Conservation (phyloP, 2,888 invertebrate species). For the Myopa testacea region DNA sequence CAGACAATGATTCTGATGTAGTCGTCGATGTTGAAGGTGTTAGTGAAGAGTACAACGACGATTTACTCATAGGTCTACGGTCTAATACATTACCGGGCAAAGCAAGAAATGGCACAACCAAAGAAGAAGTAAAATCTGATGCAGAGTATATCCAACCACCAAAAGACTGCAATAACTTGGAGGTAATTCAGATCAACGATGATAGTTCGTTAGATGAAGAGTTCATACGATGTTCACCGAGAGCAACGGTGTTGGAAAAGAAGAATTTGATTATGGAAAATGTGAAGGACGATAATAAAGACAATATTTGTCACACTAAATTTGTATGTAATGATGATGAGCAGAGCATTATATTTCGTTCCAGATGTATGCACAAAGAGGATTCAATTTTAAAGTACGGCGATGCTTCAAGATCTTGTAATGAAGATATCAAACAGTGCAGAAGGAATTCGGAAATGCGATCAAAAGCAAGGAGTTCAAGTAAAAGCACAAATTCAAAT, state of each 20-base stretch:
- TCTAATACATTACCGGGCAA: not conserved
- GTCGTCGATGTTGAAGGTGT: conserved; percentile 47
- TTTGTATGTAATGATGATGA: no score
- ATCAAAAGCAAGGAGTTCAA: no score
- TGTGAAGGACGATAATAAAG: not conserved
- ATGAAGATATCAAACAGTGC: no score
- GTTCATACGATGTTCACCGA: no score
- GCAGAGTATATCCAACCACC: not conserved
- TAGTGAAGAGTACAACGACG: conserved; percentile 33
- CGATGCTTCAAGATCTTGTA: no score
- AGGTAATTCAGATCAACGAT: not conserved
- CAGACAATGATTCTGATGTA: conserved; percentile 34
- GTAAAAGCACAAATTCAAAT: no score
- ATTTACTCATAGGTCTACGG: not conserved
- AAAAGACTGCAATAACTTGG: not conserved
- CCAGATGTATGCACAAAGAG: no score
- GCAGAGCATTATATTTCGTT: no score
- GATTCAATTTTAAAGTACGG: no score
- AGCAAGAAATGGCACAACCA: not conserved
- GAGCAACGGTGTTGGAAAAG: not conserved
- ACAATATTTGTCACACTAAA: not conserved
- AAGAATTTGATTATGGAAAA: not conserved
- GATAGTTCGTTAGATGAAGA: not conserved
- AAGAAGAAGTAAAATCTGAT: not conserved
- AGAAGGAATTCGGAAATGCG: no score